Percentiles rank a stretch among this genome's conserved stretches.
Conservation (phyloP, 2,113 vertebrate species). For the Naja naja region DNA sequence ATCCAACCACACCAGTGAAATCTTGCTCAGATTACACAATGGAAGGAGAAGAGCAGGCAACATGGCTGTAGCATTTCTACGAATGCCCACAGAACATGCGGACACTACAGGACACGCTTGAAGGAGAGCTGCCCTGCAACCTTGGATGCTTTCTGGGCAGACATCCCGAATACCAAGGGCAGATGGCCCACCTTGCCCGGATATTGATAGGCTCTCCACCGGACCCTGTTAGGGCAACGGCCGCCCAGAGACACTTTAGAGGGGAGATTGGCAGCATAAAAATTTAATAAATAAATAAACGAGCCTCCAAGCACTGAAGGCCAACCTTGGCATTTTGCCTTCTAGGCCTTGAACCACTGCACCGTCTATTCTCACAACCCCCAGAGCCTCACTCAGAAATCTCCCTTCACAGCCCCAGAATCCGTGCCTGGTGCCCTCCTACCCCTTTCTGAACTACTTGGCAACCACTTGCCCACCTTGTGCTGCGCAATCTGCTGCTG, state of each 20-base stretch:
- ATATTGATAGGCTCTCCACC: not conserved
- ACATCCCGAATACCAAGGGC: not conserved
- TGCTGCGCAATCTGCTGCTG: constrained; percentile 93
- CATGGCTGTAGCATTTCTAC: not conserved
- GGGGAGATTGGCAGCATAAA: too few relatives aligned
- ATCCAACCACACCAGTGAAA: not conserved
- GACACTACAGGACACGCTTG: not conserved
- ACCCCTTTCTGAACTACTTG: fast-evolving
- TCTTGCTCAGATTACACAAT: not conserved
- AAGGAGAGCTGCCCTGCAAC: not conserved
- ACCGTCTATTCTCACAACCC: fast-evolving
- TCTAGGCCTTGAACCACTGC: not conserved
- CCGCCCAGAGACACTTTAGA: not conserved
- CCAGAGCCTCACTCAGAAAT: not conserved
- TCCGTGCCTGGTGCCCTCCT: not conserved
- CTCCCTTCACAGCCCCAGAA: not conserved
- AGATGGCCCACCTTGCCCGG: not conserved
- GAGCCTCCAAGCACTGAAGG: not conserved
- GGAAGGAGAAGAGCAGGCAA: not conserved
- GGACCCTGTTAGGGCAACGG: not conserved
- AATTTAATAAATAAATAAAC: not conserved
- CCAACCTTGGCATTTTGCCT: not conserved
- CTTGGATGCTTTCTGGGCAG: not conserved
- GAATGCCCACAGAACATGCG: not conserved
- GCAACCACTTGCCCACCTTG: constrained; percentile 75